Evolutionary conservation across 1,140 invertebrate genomes (phyloP).

Genomic region (Eufriesea mexicana): DNA sequence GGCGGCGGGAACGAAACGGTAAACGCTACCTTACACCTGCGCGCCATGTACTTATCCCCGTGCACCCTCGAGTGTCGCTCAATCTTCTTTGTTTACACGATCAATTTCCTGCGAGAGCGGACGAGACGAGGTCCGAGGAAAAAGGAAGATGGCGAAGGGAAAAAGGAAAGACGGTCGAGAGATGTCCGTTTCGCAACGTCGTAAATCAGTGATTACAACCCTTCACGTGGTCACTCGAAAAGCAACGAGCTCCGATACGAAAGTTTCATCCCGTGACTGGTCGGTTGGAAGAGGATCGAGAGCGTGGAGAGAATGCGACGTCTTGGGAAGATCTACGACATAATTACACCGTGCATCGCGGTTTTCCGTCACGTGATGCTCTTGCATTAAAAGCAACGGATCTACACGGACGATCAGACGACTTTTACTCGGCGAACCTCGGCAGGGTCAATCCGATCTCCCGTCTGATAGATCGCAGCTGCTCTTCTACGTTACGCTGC

Average conservation of each 20-base stretch:
- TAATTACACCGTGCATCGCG: slow-evolving; percentile 21
- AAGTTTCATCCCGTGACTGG: not conserved
- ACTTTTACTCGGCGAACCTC: slow-evolving; percentile 1
- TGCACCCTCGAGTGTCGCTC: not conserved
- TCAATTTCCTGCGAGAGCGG: no score
- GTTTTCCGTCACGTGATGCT: slow-evolving; percentile 20
- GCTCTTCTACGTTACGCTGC: not conserved
- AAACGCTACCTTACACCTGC: not conserved
- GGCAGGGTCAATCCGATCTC: slow-evolving; percentile 3
- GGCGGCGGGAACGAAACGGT: not conserved
- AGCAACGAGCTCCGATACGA: not conserved
- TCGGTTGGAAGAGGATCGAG: not conserved
- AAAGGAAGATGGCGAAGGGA: not conserved
- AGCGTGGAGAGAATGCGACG: slow-evolving; percentile 1
- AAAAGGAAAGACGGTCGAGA: not conserved
- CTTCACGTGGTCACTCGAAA: not conserved
- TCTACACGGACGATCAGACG: not conserved
- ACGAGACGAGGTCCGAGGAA: not conserved
- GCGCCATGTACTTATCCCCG: not conserved
- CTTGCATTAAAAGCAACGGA: not conserved
- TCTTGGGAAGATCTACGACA: slow-evolving; percentile 28
- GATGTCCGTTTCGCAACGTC: not conserved
- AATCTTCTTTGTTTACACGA: not conserved
- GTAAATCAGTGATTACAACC: not conserved
- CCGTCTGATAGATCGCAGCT: not conserved